Conservation (phyloP, 2,888 invertebrate genomes). For the Brachyopa scutellaris region DNA sequence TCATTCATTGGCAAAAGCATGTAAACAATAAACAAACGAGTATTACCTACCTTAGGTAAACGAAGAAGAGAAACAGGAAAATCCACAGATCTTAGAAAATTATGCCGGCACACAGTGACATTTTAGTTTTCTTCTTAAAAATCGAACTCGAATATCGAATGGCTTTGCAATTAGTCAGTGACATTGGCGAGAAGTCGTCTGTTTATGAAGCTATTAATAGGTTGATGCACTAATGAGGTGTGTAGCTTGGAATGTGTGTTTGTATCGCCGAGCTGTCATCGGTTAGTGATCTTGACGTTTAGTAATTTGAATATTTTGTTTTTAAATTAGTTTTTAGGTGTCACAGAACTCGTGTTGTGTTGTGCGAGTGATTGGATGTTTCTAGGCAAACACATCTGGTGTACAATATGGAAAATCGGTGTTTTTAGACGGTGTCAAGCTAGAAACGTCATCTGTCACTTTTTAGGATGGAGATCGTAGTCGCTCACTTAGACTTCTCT, state of each 20-base stretch:
- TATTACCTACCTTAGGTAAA: slow-evolving; percentile 34
- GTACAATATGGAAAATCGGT: no score
- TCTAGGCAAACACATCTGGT: no score
- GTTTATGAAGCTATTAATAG: slow-evolving; percentile 35
- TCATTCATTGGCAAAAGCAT: slow-evolving; percentile 35
- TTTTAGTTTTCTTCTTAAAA: slow-evolving; percentile 42
- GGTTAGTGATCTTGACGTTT: slow-evolving; percentile 30
- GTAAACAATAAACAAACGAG: no score
- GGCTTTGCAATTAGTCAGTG: slow-evolving; percentile 47
- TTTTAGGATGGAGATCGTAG: no score
- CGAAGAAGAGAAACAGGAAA: slow-evolving; percentile 34
- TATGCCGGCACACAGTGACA: slow-evolving; percentile 28
- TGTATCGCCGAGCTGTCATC: neutral
- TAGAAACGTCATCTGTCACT: no score
- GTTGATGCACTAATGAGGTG: slow-evolving; percentile 62
- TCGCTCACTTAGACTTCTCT: no score
- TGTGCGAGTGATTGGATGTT: no score
- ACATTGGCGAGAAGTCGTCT: slow-evolving; percentile 38
- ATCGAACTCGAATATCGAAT: slow-evolving; percentile 10
- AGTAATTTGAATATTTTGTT: no score
- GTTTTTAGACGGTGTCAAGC: no score
- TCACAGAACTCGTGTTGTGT: no score
- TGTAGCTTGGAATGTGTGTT: slow-evolving; percentile 1
- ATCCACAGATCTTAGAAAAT: slow-evolving; percentile 24
- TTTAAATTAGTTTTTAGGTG: no score